Percentiles rank a stretch among this genome's conserved stretches.
Conservation (phyloP, 1,140 invertebrate genomes). For the Cotesia vestalis region DNA sequence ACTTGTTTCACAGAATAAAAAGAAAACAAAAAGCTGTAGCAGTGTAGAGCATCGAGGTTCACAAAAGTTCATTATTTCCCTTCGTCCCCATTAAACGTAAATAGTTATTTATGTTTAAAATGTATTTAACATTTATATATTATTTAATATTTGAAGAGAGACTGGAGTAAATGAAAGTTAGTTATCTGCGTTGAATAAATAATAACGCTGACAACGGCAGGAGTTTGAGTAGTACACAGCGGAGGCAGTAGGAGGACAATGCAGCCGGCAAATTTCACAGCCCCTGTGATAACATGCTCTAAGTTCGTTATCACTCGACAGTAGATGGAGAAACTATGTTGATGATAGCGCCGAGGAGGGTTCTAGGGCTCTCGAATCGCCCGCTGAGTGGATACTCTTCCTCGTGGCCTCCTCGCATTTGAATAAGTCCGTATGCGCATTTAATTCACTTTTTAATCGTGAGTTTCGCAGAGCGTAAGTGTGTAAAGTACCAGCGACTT, state of each 20-base stretch:
- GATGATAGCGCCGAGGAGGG: not conserved
- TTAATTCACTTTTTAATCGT: not conserved
- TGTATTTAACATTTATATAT: not conserved
- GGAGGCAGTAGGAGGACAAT: conserved; percentile 33
- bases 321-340: conserved; percentile 34
- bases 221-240: too few relatives aligned
- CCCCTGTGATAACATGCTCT: conserved; percentile 36
- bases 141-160: not conserved
- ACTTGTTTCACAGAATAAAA: too few relatives aligned
- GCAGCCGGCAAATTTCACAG: conserved; percentile 34
- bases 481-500: too few relatives aligned
- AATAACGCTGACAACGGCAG: conserved; percentile 33
- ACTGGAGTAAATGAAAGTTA: conserved; percentile 8
- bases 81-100: too few relatives aligned
- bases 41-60: too few relatives aligned
- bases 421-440: conserved; percentile 22
- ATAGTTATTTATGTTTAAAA: not conserved
- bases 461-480: too few relatives aligned
- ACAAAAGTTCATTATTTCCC: too few relatives aligned
- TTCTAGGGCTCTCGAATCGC: conserved; percentile 7
- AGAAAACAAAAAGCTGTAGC: too few relatives aligned
- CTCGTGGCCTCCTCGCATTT: not conserved
- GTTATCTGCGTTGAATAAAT: conserved; percentile 33
- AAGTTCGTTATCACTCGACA: conserved; percentile 43
- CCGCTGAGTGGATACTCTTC: not conserved